A percentile compares a stretch with the other conserved stretches of the same genome.
Evolutionary conservation across 2,888 invertebrate species (phyloP).

Genomic region (Entomobrya proxima): DNA sequence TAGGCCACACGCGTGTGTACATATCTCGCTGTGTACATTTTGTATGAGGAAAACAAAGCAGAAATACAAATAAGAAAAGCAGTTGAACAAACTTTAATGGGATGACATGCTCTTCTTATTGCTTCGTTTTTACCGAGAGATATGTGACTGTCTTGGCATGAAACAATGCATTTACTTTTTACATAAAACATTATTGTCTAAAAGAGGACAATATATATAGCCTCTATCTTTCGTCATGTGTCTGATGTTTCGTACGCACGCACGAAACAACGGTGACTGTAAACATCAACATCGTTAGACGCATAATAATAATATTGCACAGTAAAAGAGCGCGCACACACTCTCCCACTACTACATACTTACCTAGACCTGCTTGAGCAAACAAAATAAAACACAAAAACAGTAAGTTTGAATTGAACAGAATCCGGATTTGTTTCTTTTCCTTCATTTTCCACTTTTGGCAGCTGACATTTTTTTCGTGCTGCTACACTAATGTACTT

Average conservation of each 20-base stretch:
- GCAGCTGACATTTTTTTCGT: constrained; percentile 50
- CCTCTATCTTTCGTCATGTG: constrained; percentile 34
- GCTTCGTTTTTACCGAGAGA: constrained; percentile 28
- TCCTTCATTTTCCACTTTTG: constrained; percentile 41
- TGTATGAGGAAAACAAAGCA: constrained; percentile 46
- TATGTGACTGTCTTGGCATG: too few species aligned
- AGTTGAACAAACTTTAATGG: constrained; percentile 67
- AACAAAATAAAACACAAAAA: neutral
- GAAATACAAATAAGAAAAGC: constrained; percentile 57
- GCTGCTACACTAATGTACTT: neutral
- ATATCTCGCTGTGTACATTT: constrained; percentile 8
- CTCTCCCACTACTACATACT: neutral
- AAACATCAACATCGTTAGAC: constrained; percentile 64
- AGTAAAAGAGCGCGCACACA: neutral
- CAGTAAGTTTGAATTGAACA: constrained; percentile 5
- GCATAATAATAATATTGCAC: constrained; percentile 17
- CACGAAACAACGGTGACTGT: constrained; percentile 35
- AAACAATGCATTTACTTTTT: neutral
- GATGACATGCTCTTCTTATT: constrained; percentile 62
- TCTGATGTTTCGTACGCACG: constrained; percentile 54
- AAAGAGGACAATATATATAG: neutral
- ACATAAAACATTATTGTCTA: neutral
- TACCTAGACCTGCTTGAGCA: neutral
- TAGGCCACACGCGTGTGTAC: neutral
- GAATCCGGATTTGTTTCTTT: constrained; percentile 50